These are phyloP conservation scores for Sitophilus oryzae DNA, from an alignment of 1,140 invertebrate species.

Conservation along the genomic window DNA sequence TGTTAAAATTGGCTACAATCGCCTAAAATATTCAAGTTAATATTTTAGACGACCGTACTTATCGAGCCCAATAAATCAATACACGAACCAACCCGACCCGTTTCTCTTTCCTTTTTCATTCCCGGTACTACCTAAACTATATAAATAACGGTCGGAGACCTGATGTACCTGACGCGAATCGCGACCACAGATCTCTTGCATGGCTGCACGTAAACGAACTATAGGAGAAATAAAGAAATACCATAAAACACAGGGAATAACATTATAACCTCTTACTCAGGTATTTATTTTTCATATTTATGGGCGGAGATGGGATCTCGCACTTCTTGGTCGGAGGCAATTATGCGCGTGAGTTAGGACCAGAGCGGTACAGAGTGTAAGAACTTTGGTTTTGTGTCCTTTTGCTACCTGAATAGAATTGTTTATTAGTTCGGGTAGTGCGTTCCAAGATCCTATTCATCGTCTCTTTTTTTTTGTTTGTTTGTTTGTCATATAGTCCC, in stretches of 20 bases:
- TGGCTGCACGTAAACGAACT: constrained; percentile 23
- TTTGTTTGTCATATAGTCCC: no score
- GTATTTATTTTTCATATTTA: constrained; percentile 28
- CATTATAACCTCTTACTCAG: constrained; percentile 27
- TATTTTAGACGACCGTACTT: no score
- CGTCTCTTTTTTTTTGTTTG: neutral
- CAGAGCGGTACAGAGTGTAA: constrained; percentile 15
- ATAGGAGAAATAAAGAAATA: constrained; percentile 28
- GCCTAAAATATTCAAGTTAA: no score
- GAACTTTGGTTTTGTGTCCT: constrained; percentile 24
- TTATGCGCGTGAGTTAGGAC: constrained; percentile 22
- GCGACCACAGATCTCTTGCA: constrained; percentile 22
- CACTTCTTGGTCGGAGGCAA: constrained; percentile 23
- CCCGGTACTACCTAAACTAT: no score
- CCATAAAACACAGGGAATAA: constrained; percentile 26
- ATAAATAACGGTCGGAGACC: neutral
- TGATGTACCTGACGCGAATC: constrained; percentile 13
- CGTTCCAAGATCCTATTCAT: neutral
- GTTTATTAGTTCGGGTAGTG: constrained; percentile 17
- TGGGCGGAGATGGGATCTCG: constrained; percentile 24
- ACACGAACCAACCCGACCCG: no score
- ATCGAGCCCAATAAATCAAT: no score
- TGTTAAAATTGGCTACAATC: no score
- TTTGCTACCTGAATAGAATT: constrained; percentile 27
- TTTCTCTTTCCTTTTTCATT: no score